Percentiles rank a stretch among this genome's conserved stretches.
phyloP scores from a whole-genome alignment of 2,113 vertebrate species.

The Pluvianellus socialis region DNA sequence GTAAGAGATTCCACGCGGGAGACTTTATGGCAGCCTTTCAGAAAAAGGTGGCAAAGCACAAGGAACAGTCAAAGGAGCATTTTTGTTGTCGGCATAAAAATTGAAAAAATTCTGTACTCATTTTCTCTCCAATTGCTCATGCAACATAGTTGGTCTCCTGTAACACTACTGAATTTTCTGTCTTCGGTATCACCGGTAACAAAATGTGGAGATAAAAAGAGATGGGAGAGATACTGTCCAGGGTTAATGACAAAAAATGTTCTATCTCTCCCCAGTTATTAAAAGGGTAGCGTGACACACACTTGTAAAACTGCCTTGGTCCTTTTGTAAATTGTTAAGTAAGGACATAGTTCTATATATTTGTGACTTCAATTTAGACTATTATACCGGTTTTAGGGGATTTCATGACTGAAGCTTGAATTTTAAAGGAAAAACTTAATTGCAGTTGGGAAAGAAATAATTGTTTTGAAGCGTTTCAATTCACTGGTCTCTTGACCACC shows the following conservation, averaged over 20 bases:
- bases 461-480: neutral
- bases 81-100: neutral
- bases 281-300: neutral
- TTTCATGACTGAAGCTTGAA: neutral
- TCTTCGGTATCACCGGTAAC: neutral
- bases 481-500: neutral
- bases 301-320: neutral
- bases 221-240: neutral
- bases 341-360: neutral
- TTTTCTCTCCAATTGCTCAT: neutral
- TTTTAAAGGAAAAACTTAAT: neutral
- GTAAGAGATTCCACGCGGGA: neutral
- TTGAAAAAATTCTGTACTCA: neutral
- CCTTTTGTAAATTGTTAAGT: neutral
- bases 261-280: neutral
- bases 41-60: neutral
- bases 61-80: neutral
- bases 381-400: neutral
- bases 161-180: neutral
- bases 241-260: neutral
- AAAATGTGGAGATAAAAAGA: neutral
- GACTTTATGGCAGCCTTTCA: neutral
- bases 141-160: neutral
- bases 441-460: neutral
- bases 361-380: neutral